Evolutionary conservation across 2,797 vertebrate genomes (phyloP).

Genomic region (Champsocephalus esox): DNA sequence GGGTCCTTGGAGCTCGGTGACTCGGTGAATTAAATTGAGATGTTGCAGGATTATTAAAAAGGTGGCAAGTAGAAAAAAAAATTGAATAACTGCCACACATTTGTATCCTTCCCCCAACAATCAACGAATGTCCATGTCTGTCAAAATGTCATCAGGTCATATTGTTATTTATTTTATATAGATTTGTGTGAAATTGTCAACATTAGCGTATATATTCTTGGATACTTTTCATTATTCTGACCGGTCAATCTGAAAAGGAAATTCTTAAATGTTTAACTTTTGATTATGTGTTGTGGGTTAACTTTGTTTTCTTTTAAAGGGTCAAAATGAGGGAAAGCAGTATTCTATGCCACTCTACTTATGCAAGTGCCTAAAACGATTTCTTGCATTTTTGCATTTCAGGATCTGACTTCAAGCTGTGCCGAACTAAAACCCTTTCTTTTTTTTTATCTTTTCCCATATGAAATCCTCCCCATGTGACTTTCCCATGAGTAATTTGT

Average conservation of each 20-base stretch:
- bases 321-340: background rate
- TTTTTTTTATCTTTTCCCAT: constrained; percentile 5
- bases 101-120: too few relatives aligned
- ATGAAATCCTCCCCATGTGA: constrained; percentile 12
- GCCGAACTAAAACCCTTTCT: background rate
- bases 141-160: too few relatives aligned
- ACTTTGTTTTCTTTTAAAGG: background rate
- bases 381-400: background rate
- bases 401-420: background rate
- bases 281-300: background rate
- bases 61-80: background rate
- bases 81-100: background rate
- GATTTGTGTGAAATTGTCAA: too few relatives aligned
- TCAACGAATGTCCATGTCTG: too few relatives aligned
- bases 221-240: too few relatives aligned
- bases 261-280: background rate
- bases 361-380: background rate
- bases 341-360: background rate
- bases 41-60: background rate
- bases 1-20: background rate
- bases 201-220: too few relatives aligned
- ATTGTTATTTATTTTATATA: too few relatives aligned
- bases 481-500: constrained; percentile 23
- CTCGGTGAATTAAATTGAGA: background rate
- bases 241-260: background rate